Conservation (phyloP, 2,113 vertebrate species). For the Mixornis gularis region DNA sequence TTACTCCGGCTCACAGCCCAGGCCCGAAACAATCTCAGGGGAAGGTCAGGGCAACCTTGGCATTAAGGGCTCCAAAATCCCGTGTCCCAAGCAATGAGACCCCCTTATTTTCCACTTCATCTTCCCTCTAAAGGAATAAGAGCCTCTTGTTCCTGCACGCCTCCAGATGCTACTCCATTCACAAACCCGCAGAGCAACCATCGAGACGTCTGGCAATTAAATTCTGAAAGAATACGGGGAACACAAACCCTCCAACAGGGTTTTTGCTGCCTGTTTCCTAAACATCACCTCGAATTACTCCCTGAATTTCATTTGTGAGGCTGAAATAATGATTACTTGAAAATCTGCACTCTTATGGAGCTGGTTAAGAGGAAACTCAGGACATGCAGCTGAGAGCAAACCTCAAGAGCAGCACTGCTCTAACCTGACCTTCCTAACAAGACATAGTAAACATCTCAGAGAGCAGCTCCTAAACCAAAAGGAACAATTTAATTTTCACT, state of each 20-base stretch:
- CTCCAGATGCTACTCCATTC: not conserved
- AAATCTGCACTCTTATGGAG: not conserved
- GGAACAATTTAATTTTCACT: not conserved
- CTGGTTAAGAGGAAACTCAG: not conserved
- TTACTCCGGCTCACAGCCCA: not conserved
- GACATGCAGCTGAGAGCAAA: not conserved
- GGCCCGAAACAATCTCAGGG: not conserved
- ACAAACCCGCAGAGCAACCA: not conserved
- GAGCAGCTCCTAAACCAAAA: not conserved
- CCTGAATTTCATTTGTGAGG: not conserved
- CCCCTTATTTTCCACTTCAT: not conserved
- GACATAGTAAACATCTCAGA: not conserved
- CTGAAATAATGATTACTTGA: not conserved
- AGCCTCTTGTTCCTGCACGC: not conserved
- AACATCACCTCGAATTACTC: not conserved
- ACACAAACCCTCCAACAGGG: not conserved
- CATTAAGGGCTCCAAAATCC: not conserved
- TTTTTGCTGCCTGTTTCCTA: not conserved
- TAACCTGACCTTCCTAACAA: not conserved
- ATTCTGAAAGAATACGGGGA: not conserved
- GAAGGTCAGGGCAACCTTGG: not conserved
- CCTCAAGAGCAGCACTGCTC: not conserved
- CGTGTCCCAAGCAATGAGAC: rapidly evolving
- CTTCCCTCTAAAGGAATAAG: not conserved
- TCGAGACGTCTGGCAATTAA: not conserved